A percentile compares a stretch with the other conserved stretches of the same genome.
phyloP scores from a whole-genome alignment of 2,888 invertebrate species.

The Diogma glabrata region DNA sequence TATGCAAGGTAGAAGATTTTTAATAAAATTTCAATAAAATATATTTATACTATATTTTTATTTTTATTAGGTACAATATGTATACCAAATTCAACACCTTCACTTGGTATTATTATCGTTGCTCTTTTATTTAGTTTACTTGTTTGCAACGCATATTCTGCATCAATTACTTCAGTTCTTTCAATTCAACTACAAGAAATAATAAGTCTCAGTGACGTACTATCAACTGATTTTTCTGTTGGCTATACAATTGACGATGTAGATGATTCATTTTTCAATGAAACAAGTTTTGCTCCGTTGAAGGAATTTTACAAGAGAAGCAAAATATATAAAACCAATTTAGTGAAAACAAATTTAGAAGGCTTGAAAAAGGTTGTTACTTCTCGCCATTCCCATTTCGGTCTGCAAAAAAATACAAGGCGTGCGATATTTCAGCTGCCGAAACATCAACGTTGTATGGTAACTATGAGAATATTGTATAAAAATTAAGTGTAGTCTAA shows the following conservation, averaged over 20 bases:
- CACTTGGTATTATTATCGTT: slow-evolving; percentile 44
- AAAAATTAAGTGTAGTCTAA: too few species aligned
- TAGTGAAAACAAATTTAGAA: background rate
- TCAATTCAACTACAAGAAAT: slow-evolving; percentile 46
- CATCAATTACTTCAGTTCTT: slow-evolving; percentile 53
- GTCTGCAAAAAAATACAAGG: background rate
- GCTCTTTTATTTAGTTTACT: slow-evolving; percentile 48
- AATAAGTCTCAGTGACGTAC: slow-evolving; percentile 45
- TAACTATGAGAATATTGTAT: too few species aligned
- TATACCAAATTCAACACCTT: slow-evolving; percentile 44
- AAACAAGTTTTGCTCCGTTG: background rate
- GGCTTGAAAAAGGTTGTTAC: background rate
- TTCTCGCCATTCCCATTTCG: slow-evolving; percentile 1
- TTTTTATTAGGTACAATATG: slow-evolving; percentile 42
- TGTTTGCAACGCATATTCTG: slow-evolving; percentile 53
- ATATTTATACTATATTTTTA: slow-evolving; percentile 6
- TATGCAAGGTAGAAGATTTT: slow-evolving; percentile 2
- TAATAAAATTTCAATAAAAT: slow-evolving; percentile 3
- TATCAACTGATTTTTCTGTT: slow-evolving; percentile 46
- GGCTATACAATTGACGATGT: slow-evolving; percentile 47
- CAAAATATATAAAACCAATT: background rate
- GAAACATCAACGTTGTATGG: background rate
- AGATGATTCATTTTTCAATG: slow-evolving; percentile 49
- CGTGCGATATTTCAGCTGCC: background rate
- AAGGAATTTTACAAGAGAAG: background rate